Evolutionary conservation across 1,140 invertebrate genomes (phyloP).

Genomic region (Alviniconcha marisindica): DNA sequence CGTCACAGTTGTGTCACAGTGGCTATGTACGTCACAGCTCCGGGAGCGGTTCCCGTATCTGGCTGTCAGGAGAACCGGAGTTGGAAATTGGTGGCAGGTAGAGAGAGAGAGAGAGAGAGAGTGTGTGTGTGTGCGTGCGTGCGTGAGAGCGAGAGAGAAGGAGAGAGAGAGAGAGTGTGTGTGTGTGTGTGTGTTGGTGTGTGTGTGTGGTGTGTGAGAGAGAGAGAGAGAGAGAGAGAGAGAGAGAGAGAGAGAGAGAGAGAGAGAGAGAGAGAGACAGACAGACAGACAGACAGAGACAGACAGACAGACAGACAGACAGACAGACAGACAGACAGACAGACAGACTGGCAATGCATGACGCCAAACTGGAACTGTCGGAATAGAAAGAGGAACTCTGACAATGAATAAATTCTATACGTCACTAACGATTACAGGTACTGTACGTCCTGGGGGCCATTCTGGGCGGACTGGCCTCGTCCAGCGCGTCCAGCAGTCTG

Average conservation of each 20-base stretch:
- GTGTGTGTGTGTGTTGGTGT: background rate
- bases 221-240: no score
- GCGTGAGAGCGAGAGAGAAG: background rate
- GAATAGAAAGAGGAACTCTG: no score
- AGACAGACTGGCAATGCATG: background rate
- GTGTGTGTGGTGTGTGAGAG: background rate
- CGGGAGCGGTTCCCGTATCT: conserved; percentile 60
- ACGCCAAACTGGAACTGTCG: no score
- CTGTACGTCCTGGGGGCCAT: conserved; percentile 58
- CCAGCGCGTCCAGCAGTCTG: conserved; percentile 51
- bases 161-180: background rate
- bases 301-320: no score
- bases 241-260: no score
- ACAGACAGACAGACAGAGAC: no score
- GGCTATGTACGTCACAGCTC: conserved; percentile 55
- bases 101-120: background rate
- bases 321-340: no score
- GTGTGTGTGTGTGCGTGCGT: background rate
- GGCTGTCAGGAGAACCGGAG: conserved; percentile 45
- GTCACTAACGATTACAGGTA: no score
- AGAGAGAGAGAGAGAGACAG: no score
- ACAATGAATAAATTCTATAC: no score
- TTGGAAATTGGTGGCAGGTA: conserved; percentile 67
- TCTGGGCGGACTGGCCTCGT: conserved; percentile 54
- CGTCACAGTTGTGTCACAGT: conserved; percentile 63